A percentile compares a stretch with the other conserved stretches of the same genome.
Evolutionary conservation across 2,113 vertebrate species (phyloP).

Genomic region (Rhinopomastus cyanomelas): DNA sequence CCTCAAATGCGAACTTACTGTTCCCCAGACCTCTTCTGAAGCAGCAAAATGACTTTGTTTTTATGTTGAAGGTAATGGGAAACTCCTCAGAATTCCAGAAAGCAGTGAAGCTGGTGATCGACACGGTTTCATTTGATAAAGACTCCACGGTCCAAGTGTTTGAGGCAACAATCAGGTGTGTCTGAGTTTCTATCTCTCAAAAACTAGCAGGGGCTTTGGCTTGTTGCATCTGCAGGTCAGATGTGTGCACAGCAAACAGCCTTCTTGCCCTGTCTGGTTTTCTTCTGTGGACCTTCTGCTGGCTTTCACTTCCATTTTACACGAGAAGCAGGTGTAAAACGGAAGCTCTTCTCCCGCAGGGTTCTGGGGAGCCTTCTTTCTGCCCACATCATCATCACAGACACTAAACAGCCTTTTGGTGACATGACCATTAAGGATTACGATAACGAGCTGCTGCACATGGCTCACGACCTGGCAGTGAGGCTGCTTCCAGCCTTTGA

Average conservation of each 20-base stretch:
- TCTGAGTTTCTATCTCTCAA: neutral
- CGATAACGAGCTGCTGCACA: slow-evolving; percentile 90
- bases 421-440: slow-evolving; percentile 88
- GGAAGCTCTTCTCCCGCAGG: slow-evolving; percentile 62
- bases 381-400: slow-evolving; percentile 94
- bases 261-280: neutral
- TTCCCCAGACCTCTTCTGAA: neutral
- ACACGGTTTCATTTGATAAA: slow-evolving; percentile 96
- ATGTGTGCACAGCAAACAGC: neutral
- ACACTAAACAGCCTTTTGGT: slow-evolving; percentile 92
- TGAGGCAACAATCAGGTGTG: slow-evolving; percentile 95
- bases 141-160: slow-evolving; percentile 98
- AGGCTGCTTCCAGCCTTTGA: slow-evolving; percentile 95
- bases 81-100: slow-evolving; percentile 95
- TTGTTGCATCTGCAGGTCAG: neutral
- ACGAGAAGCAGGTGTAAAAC: neutral
- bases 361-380: slow-evolving; percentile 96
- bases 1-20: neutral
- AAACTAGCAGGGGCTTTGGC: too few relatives aligned
- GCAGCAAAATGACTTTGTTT: slow-evolving; percentile 1
- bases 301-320: neutral
- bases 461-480: slow-evolving; percentile 94
- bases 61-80: slow-evolving; percentile 87
- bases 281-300: neutral
- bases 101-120: slow-evolving; percentile 94